Conservation (phyloP, 2,113 vertebrate species). For the Glaucomys volans region DNA sequence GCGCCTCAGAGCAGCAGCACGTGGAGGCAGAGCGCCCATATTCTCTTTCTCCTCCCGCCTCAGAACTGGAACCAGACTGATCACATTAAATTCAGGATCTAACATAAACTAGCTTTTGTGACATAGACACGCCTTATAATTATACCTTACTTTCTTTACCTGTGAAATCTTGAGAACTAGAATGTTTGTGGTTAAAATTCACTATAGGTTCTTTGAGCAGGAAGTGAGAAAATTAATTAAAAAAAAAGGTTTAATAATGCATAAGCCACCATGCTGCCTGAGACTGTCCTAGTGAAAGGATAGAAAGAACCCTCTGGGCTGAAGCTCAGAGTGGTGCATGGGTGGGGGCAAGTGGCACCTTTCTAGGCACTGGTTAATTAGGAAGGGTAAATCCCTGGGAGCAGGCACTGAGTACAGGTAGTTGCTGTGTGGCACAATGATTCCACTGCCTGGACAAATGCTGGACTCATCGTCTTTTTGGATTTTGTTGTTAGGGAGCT, state of each 20-base stretch:
- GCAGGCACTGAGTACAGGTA: background rate
- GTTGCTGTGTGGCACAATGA: too few species aligned
- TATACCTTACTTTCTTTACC: background rate
- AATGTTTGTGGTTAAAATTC: constrained; percentile 5
- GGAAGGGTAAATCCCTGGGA: background rate
- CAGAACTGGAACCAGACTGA: background rate
- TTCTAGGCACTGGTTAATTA: background rate
- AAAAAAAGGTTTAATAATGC: background rate
- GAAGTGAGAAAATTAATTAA: background rate
- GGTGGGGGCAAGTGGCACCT: background rate
- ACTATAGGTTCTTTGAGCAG: background rate
- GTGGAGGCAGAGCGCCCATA: background rate
- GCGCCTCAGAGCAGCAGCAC: background rate
- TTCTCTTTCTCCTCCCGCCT: too few species aligned
- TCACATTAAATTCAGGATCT: background rate
- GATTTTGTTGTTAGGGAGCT: background rate
- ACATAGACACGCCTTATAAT: background rate
- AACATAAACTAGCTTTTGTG: background rate
- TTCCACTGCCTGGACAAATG: background rate
- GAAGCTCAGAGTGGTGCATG: background rate
- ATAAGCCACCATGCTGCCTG: background rate
- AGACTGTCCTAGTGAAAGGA: background rate
- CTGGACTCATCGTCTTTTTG: background rate
- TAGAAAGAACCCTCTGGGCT: background rate
- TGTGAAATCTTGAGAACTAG: constrained; percentile 2